Evolutionary conservation across 2,888 invertebrate genomes (phyloP), one percentile per base, ranked within the genome.

Genomic region (Volucella bombylans): DNA sequence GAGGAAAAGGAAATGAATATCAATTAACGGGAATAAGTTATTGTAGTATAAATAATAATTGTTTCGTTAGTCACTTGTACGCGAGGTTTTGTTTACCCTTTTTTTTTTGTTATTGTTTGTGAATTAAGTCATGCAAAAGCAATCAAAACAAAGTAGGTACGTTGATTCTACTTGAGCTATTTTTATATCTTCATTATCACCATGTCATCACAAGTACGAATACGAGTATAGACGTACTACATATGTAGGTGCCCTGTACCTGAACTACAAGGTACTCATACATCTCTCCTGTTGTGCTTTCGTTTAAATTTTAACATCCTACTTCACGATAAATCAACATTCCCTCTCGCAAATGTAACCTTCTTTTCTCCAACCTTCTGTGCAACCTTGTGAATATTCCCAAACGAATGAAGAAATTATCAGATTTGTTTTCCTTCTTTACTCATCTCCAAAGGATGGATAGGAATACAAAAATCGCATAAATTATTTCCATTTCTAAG

Each of bases 151-250:
- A 76, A 81, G 57, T n/a, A n/a, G n/a, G n/a, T 76, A 47, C 71
- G 62, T 62, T 64, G 31, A 15, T 80, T 72, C 57, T 57, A 77
- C 72, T 77, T 85, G 85, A 85, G 81, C 77, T 85, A 77, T 85
- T 85, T 81, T 76, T 85, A 74, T 23, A 72, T 31, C 54, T 65
- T 38, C 50, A 64, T 61, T 73, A 68, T 57, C 49, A 4, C 50
- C 23, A 45, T 78, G 49, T 71, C 54, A 12, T 55, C 55, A 55
- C 59, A 47, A 69, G 50, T 18, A 74, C 52, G 18, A 62, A 23
- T 23, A 23, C 18, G 1, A 18, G 18, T 18, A 18, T 23, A 23
- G 4, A 1, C 2, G 23, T 23, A 23, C 23, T 23, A 23, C 3
- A n/a, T n/a, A n/a, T n/a, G n/a, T n/a, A n/a, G n/a, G 23, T 23